A percentile compares a stretch with the other conserved stretches of the same genome.
Evolutionary conservation across 2,113 vertebrate species (phyloP).

Genomic region (Andinoacara biseriatus): DNA sequence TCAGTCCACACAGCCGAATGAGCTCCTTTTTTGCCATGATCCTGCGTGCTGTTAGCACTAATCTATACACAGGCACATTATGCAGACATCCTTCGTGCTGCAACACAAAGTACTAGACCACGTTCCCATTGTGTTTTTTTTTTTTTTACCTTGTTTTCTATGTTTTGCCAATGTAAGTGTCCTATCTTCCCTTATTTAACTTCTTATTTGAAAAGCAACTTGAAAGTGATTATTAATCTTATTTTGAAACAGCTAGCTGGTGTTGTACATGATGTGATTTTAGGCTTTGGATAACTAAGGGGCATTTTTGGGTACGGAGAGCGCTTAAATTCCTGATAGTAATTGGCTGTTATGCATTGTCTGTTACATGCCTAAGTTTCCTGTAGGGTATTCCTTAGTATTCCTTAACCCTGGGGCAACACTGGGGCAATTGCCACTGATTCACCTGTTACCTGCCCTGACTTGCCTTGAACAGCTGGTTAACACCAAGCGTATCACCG

Average conservation of each 20-base stretch:
- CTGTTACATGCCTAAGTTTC: slow-evolving; percentile 80
- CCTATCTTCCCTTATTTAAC: slow-evolving; percentile 67
- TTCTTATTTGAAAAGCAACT: slow-evolving; percentile 82
- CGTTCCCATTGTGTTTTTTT: slow-evolving; percentile 78
- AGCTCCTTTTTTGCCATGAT: slow-evolving; percentile 90
- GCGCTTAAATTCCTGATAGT: slow-evolving; percentile 76
- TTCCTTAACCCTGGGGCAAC: background rate
- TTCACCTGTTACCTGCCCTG: no score
- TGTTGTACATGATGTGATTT: slow-evolving; percentile 85
- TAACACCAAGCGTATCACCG: no score
- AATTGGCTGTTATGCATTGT: slow-evolving; percentile 73
- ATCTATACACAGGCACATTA: slow-evolving; percentile 89
- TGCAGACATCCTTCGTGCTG: slow-evolving; percentile 87
- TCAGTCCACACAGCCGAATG: slow-evolving; percentile 92
- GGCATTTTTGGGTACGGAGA: slow-evolving; percentile 56
- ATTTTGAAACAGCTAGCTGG: slow-evolving; percentile 84
- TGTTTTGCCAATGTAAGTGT: slow-evolving; percentile 73
- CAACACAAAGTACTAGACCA: slow-evolving; percentile 88
- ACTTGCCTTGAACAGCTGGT: no score
- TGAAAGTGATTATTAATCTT: slow-evolving; percentile 71
- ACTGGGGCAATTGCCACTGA: no score
- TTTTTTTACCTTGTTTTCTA: slow-evolving; percentile 55
- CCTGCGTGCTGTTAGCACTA: slow-evolving; percentile 89
- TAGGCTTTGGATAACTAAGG: slow-evolving; percentile 80
- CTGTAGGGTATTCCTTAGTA: slow-evolving; percentile 69